Evolutionary conservation across 1,140 invertebrate genomes (phyloP).

Genomic region (Drosophila neocordata): DNA sequence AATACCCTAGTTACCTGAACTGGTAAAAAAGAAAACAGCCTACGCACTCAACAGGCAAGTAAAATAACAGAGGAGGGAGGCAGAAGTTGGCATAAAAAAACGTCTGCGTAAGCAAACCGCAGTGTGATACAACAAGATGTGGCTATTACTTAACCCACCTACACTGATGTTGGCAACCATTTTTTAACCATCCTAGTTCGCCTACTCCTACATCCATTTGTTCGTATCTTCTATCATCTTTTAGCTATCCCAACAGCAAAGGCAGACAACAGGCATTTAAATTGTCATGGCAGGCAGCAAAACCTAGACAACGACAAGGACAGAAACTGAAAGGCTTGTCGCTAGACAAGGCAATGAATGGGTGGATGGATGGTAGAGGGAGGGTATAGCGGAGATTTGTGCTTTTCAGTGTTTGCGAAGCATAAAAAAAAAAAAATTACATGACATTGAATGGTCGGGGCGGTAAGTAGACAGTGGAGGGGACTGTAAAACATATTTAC

Average conservation of each 20-base stretch:
- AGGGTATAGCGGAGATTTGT: slow-evolving; percentile 20
- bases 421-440: slow-evolving; percentile 52
- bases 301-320: slow-evolving; percentile 50
- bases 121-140: slow-evolving; percentile 47
- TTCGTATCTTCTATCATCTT: neutral
- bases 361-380: slow-evolving; percentile 16
- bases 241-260: slow-evolving; percentile 10
- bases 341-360: slow-evolving; percentile 24
- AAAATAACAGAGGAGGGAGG: neutral
- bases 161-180: neutral
- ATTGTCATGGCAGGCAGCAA: slow-evolving; percentile 66
- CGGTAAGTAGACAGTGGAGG: slow-evolving; percentile 12
- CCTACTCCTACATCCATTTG: neutral
- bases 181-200: neutral
- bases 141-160: slow-evolving; percentile 60
- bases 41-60: neutral
- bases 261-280: slow-evolving; percentile 72
- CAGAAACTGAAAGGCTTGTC: slow-evolving; percentile 51
- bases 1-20: neutral
- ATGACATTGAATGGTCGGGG: slow-evolving; percentile 21
- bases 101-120: slow-evolving; percentile 40
- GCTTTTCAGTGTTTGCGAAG: slow-evolving; percentile 45
- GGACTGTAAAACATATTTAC: slow-evolving; percentile 59
- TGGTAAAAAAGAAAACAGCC: neutral
- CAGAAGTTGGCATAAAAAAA: neutral